A percentile compares a stretch with the other conserved stretches of the same genome.
phyloP scores from a whole-genome alignment of 2,113 vertebrate genomes.

The Eublepharis macularius region DNA sequence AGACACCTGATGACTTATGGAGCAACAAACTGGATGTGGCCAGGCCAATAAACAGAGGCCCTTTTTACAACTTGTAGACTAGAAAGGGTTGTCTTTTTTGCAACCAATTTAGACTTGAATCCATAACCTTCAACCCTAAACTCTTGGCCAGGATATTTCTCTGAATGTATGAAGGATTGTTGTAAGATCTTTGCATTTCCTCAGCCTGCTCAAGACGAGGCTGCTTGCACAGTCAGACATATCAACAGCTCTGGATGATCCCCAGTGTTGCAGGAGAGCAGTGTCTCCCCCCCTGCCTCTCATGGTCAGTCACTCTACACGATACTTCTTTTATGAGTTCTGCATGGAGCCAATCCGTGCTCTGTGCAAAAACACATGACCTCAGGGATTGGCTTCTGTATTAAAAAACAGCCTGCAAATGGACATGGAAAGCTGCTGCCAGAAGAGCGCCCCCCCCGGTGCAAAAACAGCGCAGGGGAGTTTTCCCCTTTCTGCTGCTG shows the following conservation, averaged over 20 bases:
- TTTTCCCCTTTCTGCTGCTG: no score
- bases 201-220: fast-evolving
- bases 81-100: background rate
- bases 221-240: background rate
- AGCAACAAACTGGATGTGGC: no score
- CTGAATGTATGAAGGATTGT: background rate
- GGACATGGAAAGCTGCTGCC: no score
- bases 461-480: no score
- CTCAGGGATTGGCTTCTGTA: no score
- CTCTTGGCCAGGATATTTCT: background rate
- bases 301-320: no score
- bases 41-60: no score
- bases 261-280: background rate
- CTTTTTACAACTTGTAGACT: background rate
- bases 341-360: no score
- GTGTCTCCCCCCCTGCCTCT: no score
- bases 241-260: background rate
- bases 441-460: no score
- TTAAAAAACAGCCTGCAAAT: no score
- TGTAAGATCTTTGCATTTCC: background rate
- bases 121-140: background rate
- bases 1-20: background rate
- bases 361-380: background rate
- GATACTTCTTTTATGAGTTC: no score
- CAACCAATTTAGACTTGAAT: background rate